Conservation (phyloP, 2,797 vertebrate genomes). For the Chanos chanos region DNA sequence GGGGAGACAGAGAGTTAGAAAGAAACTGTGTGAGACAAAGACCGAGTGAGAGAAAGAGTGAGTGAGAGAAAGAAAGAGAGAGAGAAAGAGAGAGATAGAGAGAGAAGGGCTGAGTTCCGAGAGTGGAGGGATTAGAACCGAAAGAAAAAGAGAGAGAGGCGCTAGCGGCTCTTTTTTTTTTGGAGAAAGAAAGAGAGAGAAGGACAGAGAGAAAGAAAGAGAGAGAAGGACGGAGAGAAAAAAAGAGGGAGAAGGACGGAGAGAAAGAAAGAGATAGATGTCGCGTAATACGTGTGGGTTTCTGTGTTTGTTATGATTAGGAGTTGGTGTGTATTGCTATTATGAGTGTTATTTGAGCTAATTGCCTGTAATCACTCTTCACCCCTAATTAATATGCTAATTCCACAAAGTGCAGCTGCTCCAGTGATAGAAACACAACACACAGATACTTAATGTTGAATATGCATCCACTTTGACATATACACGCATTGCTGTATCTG, state of each 20-base stretch:
- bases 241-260: background rate
- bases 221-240: background rate
- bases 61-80: background rate
- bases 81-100: background rate
- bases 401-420: conserved; percentile 37
- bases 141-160: background rate
- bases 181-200: background rate
- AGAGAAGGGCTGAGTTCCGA: background rate
- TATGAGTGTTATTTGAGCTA: conserved; percentile 27
- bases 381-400: conserved; percentile 46
- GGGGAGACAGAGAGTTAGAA: background rate
- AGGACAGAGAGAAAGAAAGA: background rate
- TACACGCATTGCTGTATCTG: background rate
- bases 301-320: too few species aligned
- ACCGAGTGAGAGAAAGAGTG: background rate
- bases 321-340: too few species aligned
- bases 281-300: conserved; percentile 12
- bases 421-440: background rate
- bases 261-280: background rate
- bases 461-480: conserved; percentile 5
- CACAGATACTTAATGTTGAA: conserved; percentile 18
- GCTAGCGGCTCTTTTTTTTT: too few species aligned
- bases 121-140: background rate
- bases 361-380: conserved; percentile 36
- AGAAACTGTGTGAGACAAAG: background rate